phyloP scores from a whole-genome alignment of 2,888 invertebrate species.

The Platypus cylindrus region DNA sequence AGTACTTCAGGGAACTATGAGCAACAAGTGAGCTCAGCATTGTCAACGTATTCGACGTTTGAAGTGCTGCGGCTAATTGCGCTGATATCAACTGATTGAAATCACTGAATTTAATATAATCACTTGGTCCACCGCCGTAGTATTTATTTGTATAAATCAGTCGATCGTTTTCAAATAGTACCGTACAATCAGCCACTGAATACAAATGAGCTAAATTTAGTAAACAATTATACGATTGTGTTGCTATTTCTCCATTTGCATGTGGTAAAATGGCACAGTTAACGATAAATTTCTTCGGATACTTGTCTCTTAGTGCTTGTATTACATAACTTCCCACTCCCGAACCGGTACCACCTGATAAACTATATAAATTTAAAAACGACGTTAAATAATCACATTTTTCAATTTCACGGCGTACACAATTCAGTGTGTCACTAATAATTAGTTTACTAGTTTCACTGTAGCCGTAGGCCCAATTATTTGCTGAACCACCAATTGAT shows the following conservation, averaged over 20 bases:
- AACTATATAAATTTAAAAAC: conserved; percentile 36
- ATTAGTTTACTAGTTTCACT: conserved; percentile 32
- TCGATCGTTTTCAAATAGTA: conserved; percentile 39
- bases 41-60: conserved; percentile 29
- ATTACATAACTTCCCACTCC: conserved; percentile 38
- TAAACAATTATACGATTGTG: conserved; percentile 41
- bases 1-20: conserved; percentile 38
- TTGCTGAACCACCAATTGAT: conserved; percentile 37
- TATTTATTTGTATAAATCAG: conserved; percentile 33
- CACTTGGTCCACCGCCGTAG: conserved; percentile 20
- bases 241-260: conserved; percentile 37
- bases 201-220: conserved; percentile 37
- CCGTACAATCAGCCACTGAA: conserved; percentile 31
- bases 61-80: conserved; percentile 36
- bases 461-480: conserved; percentile 44
- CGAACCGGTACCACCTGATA: conserved; percentile 43
- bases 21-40: conserved; percentile 33
- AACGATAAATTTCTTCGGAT: conserved; percentile 35
- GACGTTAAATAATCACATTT: conserved; percentile 33
- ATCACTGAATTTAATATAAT: conserved; percentile 31
- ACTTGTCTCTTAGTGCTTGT: conserved; percentile 34
- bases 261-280: conserved; percentile 37
- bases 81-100: conserved; percentile 38
- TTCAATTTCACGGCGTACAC: conserved; percentile 34
- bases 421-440: conserved; percentile 30